A percentile compares a stretch with the other conserved stretches of the same genome.
Conservation (phyloP, 2,888 invertebrate genomes). For the Ceraclea dissimilis region DNA sequence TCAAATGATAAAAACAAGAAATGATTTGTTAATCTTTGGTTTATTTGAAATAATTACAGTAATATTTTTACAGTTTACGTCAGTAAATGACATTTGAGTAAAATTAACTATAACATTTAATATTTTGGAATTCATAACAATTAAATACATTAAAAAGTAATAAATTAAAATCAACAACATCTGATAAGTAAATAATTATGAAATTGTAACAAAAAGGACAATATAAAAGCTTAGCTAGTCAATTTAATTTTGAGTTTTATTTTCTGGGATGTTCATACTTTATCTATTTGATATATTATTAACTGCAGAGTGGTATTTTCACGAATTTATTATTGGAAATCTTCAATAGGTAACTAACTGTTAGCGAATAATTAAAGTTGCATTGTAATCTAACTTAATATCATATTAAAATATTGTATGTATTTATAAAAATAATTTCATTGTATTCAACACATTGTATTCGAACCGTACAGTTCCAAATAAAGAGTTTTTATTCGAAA, state of each 20-base stretch:
- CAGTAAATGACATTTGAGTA: conserved; percentile 23
- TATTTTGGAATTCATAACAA: conserved; percentile 1
- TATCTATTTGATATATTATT: too few species aligned
- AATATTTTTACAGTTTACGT: conserved; percentile 22
- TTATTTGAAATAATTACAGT: conserved; percentile 25
- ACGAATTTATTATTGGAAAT: too few species aligned
- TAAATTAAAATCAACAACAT: neutral
- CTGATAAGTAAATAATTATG: neutral
- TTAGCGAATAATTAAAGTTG: too few species aligned
- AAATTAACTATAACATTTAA: conserved; percentile 10
- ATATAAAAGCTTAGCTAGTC: neutral
- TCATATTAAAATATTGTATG: too few species aligned
- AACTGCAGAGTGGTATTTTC: too few species aligned
- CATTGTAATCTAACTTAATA: too few species aligned
- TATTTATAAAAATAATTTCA: too few species aligned
- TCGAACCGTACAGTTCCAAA: too few species aligned
- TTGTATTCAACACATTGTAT: too few species aligned
- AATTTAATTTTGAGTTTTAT: neutral
- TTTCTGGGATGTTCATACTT: neutral
- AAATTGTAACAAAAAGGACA: neutral
- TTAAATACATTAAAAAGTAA: neutral
- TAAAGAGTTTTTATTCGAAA: too few species aligned
- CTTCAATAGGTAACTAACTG: too few species aligned
- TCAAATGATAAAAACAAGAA: too few species aligned
- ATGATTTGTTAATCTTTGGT: conserved; percentile 23